Conservation (phyloP, 2,113 vertebrate genomes). For the Anoplopoma fimbria region DNA sequence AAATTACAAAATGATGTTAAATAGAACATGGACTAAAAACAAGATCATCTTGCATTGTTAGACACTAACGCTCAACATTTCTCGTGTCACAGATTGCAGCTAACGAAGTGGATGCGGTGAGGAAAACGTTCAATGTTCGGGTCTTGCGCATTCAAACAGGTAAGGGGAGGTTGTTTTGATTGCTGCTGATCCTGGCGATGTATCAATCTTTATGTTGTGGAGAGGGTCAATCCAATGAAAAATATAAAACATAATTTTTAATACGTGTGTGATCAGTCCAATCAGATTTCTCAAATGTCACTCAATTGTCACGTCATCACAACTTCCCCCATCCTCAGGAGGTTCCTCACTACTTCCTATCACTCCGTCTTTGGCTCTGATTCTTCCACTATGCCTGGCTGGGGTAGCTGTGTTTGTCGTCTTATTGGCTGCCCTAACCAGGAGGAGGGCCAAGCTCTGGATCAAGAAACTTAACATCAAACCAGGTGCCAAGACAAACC, state of each 20-base stretch:
- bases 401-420: conserved; percentile 24
- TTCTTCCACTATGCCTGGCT: conserved; percentile 64
- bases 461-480: conserved; percentile 37
- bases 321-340: neutral
- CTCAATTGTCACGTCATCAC: neutral
- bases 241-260: neutral
- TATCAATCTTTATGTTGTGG: neutral
- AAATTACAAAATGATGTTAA: too few relatives aligned
- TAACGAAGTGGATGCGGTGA: conserved; percentile 81
- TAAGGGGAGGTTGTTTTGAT: conserved; percentile 17
- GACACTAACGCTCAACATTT: too few relatives aligned
- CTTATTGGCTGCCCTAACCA: conserved; percentile 52
- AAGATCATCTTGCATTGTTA: too few relatives aligned
- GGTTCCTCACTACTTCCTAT: neutral
- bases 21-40: too few relatives aligned
- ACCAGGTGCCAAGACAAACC: conserved; percentile 65
- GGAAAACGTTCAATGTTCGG: conserved; percentile 77
- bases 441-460: conserved; percentile 39
- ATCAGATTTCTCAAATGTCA: neutral
- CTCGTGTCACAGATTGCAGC: conserved; percentile 79
- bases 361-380: conserved; percentile 44
- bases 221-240: neutral
- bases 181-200: too few relatives aligned
- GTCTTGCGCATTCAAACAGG: conserved; percentile 63
- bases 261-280: neutral